These are phyloP conservation scores for Recurvirostra avosetta DNA, from an alignment of 2,113 vertebrate species.

Conservation along the genomic window DNA sequence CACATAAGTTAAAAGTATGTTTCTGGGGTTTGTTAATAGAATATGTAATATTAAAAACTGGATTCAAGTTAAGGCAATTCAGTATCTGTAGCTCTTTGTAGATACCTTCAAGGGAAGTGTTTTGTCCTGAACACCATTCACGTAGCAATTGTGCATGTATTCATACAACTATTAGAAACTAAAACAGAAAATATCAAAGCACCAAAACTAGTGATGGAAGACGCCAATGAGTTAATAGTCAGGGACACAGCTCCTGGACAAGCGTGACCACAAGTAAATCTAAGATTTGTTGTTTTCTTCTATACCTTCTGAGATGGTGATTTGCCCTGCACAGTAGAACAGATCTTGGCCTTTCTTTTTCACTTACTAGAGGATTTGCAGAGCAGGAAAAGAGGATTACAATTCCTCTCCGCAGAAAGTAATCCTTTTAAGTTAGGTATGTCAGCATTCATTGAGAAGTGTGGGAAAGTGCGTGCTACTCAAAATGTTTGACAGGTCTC, in stretches of 20 bases:
- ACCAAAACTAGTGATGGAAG: conserved; percentile 20
- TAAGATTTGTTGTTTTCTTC: conserved; percentile 46
- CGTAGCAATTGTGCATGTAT: neutral
- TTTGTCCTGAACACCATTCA: neutral
- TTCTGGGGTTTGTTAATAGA: neutral
- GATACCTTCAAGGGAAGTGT: neutral
- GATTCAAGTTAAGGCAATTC: neutral
- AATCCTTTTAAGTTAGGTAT: conserved; percentile 63
- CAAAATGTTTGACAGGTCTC: conserved; percentile 54
- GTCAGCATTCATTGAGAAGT: conserved; percentile 64
- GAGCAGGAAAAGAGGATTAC: conserved; percentile 69
- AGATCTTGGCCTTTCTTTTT: conserved; percentile 39
- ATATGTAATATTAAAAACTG: neutral
- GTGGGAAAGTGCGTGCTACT: conserved; percentile 45
- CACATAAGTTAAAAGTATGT: neutral
- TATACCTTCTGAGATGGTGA: conserved; percentile 48
- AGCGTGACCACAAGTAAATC: conserved; percentile 59
- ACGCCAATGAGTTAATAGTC: conserved; percentile 38
- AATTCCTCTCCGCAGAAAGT: conserved; percentile 44
- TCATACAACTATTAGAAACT: conserved; percentile 26
- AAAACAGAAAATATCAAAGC: conserved; percentile 37
- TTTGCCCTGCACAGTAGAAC: conserved; percentile 42
- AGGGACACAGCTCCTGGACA: conserved; percentile 35
- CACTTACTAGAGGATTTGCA: conserved; percentile 55
- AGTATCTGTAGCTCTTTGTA: neutral